Base-by-base conservation (phyloP, 2,888 invertebrate species). In the Holacanthella duospinosa region DNA sequence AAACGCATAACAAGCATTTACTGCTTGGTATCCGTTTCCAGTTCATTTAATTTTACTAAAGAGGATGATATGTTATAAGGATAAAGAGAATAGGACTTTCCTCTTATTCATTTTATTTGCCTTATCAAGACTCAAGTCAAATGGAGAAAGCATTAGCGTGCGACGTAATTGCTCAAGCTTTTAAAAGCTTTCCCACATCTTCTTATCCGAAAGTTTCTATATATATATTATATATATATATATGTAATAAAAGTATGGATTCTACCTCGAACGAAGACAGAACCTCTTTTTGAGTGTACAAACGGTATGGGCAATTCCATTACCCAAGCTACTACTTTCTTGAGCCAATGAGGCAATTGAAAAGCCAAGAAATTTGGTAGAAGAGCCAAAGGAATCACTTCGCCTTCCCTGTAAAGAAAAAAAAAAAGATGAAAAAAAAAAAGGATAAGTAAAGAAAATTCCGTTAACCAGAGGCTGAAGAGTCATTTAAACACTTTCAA, bases 261-360 rank as follows among this genome's bases (percentile, higher is more conserved):
- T n/a, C n/a, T 60, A 66, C 66, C 62, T 60, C 67, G 26, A 28
- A 68, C 57, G 12, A 68, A 65, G n/a, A 57, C 57, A 1, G 62
- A 61, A 19, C 61, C 67, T 54, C 66, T 59, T 25, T 57, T 56
- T 1, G 69, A 67, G 24, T 68, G 65, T 26, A 69, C 43, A 36
- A 66, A 66, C 1, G 69, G 69, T 12, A 67, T 55, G 4, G 64
- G 61, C 25, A 58, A 60, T 43, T 65, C 67, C 59, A 69, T 62
- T 0, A 68, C 26, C 9, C 25, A 28, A 1, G 61, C 62, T 1
- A 64, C 48, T 27, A 65, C 36, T 25, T 44, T 58, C 9, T 66
- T 55, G 36, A 68, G 43, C 64, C 63, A 66, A 9, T 56, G 24
- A 12, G 68, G 68, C 1, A 55, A 6, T 2, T 62, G 56, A 43